These are phyloP conservation scores for Benthochromis sp. DNA, from an alignment of 2,113 vertebrate genomes.

Conservation along the genomic window DNA sequence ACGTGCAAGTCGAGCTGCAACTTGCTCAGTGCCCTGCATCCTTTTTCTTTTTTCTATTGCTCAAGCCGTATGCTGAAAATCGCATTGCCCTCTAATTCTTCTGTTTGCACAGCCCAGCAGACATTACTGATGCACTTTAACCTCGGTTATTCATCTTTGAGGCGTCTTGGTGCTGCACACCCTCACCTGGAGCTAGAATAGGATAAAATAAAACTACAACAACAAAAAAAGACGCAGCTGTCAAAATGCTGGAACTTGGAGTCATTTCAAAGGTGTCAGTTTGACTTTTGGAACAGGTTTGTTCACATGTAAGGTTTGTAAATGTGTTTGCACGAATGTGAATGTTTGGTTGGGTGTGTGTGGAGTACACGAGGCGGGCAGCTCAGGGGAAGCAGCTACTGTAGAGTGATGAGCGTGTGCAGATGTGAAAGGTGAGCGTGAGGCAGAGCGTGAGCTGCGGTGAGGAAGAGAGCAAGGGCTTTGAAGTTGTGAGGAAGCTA, in stretches of 20 bases:
- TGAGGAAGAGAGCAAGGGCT: not conserved
- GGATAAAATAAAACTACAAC: not conserved
- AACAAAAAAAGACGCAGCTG: not conserved
- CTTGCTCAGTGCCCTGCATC: not conserved
- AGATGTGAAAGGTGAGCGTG: not conserved
- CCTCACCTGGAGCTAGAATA: conserved; percentile 4
- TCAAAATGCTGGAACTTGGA: not conserved
- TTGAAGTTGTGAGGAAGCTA: not conserved
- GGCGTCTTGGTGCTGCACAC: not conserved
- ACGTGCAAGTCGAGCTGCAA: conserved; percentile 13
- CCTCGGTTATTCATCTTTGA: not conserved
- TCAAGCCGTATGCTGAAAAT: conserved; percentile 1
- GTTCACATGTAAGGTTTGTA: conserved; percentile 30
- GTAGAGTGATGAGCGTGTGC: not conserved
- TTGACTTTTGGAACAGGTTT: conserved; percentile 48
- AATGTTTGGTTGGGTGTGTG: not conserved
- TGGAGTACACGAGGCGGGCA: not conserved
- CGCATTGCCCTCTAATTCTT: not conserved
- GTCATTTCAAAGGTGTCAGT: conserved; percentile 25
- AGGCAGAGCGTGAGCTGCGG: not conserved
- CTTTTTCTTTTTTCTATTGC: not conserved
- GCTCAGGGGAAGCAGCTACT: not conserved
- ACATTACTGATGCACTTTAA: not conserved
- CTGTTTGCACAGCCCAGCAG: not conserved
- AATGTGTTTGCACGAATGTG: not conserved